A percentile compares a stretch with the other conserved stretches of the same genome.
Conservation (phyloP, 2,797 vertebrate species). For the Taeniopygia guttata region DNA sequence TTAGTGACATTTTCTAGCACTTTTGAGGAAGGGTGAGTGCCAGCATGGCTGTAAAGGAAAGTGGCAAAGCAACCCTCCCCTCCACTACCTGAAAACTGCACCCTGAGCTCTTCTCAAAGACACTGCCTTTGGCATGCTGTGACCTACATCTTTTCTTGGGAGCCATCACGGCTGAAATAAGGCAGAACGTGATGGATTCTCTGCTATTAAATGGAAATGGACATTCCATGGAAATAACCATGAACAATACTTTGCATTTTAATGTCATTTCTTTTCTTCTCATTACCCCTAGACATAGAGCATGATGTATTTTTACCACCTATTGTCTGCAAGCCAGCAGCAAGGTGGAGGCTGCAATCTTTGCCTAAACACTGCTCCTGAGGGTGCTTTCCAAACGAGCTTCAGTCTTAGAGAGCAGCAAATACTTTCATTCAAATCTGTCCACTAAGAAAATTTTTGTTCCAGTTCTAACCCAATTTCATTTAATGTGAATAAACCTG, state of each 20-base stretch:
- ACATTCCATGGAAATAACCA: neutral
- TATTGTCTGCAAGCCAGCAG: neutral
- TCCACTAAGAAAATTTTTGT: neutral
- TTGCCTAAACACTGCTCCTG: neutral
- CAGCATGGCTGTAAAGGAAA: neutral
- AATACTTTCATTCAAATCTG: neutral
- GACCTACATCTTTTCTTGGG: conserved; percentile 4
- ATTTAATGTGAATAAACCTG: neutral
- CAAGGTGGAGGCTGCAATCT: neutral
- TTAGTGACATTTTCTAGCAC: neutral
- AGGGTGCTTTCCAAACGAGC: neutral
- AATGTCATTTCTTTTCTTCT: neutral
- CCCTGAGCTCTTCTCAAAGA: neutral
- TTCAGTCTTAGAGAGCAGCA: neutral
- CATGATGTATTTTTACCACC: neutral
- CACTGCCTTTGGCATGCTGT: neutral
- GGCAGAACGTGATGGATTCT: neutral
- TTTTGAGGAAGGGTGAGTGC: neutral
- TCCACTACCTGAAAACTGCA: neutral
- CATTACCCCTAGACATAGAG: neutral
- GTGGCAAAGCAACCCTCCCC: neutral
- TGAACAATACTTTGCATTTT: neutral
- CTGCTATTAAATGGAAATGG: conserved; percentile 4
- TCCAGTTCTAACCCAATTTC: neutral
- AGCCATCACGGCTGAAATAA: conserved; percentile 43